Evolutionary conservation across 1,140 invertebrate species (phyloP).

Genomic region (Schlechtendalia chinensis): DNA sequence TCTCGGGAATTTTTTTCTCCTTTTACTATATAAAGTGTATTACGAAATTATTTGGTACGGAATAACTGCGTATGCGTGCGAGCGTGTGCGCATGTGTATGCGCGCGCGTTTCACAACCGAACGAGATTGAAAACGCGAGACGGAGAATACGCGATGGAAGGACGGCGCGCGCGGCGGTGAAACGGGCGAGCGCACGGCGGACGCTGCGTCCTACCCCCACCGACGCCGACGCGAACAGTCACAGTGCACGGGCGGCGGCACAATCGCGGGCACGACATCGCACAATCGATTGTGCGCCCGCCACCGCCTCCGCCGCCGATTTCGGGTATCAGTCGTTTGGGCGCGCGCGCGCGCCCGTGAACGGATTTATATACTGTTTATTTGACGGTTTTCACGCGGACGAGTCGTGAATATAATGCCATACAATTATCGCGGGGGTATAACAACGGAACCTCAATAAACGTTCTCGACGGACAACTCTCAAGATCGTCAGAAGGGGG

Average conservation of each 20-base stretch:
- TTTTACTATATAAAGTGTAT: background rate
- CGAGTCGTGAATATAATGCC: background rate
- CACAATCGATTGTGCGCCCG: constrained; percentile 24
- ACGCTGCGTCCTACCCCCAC: constrained; percentile 42
- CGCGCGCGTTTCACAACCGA: constrained; percentile 12
- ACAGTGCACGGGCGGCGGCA: background rate
- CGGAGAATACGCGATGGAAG: background rate
- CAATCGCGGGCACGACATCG: background rate
- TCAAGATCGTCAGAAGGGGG: too few species aligned
- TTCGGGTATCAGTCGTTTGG: background rate
- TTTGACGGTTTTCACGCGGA: background rate
- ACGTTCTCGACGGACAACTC: background rate
- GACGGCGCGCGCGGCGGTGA: constrained; percentile 3
- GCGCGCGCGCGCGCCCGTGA: background rate
- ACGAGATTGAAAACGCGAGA: constrained; percentile 46
- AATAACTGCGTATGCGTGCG: constrained; percentile 1
- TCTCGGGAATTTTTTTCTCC: too few species aligned
- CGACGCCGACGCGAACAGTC: background rate
- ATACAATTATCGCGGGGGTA: too few species aligned
- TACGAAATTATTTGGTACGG: constrained; percentile 19
- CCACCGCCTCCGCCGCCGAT: background rate
- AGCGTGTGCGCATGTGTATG: background rate
- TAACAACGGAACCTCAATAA: background rate
- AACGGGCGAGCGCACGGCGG: background rate
- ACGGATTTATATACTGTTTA: too few species aligned